A percentile compares a stretch with the other conserved stretches of the same genome.
These are phyloP conservation scores for Coecobrya sp. DNA, from an alignment of 2,888 invertebrate genomes.

Conservation along the genomic window DNA sequence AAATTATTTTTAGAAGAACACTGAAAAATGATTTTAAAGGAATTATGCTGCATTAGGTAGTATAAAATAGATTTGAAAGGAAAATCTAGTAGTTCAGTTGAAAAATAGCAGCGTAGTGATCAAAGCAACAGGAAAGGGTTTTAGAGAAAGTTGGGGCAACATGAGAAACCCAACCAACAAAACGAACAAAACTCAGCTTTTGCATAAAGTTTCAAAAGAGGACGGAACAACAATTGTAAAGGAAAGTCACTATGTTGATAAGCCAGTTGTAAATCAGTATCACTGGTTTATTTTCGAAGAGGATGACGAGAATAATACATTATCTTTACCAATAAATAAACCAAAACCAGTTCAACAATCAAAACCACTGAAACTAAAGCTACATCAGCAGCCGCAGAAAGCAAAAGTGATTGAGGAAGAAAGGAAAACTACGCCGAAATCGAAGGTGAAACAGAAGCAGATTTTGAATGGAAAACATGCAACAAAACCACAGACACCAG, in stretches of 20 bases:
- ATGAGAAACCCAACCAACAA: neutral
- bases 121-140: neutral
- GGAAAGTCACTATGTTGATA: neutral
- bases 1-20: too few species aligned
- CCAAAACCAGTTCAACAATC: neutral
- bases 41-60: too few species aligned
- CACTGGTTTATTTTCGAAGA: constrained; percentile 45
- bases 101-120: too few species aligned
- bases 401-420: neutral
- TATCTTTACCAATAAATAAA: neutral
- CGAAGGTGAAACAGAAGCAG: neutral
- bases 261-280: neutral
- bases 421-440: neutral
- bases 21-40: too few species aligned
- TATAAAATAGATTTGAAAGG: too few species aligned
- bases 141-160: neutral
- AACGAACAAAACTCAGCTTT: too few species aligned
- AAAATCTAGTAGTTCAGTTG: too few species aligned
- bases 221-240: neutral
- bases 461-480: neutral
- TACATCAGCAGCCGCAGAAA: neutral
- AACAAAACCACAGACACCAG: neutral
- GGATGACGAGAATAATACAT: neutral
- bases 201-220: too few species aligned
- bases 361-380: neutral